Evolutionary conservation across 2,888 invertebrate genomes (phyloP), one percentile per base, ranked within the genome.

Genomic region (Panzeria rudis): DNA sequence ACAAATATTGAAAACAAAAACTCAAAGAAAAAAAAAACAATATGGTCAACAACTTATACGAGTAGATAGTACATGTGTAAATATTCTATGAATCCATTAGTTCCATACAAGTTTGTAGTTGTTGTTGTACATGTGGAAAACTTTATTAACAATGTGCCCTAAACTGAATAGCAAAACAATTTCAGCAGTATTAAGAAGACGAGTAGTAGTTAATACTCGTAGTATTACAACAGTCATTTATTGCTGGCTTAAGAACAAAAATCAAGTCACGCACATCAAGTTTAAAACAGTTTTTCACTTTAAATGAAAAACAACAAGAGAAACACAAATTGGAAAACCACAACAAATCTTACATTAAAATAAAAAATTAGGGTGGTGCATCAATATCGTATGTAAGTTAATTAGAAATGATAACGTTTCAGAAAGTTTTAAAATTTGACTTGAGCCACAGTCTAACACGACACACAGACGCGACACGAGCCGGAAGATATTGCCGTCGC

Each of bases 211-310:
- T 35, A 47, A 50, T 50, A 8, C 6, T 41, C 13, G 38, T 41
- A 41, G 15, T 54, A 15, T 52, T 52, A 29, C 20, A 47, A 71
- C 41, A 29, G 20, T 41, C 25, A 69, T 38, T 69, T 13, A 15
- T 9, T 20, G 23, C 13, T 44, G 32, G 20, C 54, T 20, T 54
- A 20, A 15, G 5, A 35, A 61, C n/a, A 41, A 44, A 68, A 35
- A 41, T 44, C 20, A 69, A 80, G 56, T 80, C 80, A 80, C 73
- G 66, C 72, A 66, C 64, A 56, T 44, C 6, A 72, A 54, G 35
- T 44, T 17, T 1, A 44, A 72, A 64, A 62, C 50, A 4, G 5
- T 78, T 78, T 62, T 69, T 38, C 52, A 61, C 35, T 76, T 44
- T 11, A 76, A 72, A 59, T 20, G 13, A 29, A 29, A 69, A 69